Percentiles rank a stretch among this genome's conserved stretches.
Conservation (phyloP, 1,140 invertebrate genomes). For the Hydropsyche tenuis region DNA sequence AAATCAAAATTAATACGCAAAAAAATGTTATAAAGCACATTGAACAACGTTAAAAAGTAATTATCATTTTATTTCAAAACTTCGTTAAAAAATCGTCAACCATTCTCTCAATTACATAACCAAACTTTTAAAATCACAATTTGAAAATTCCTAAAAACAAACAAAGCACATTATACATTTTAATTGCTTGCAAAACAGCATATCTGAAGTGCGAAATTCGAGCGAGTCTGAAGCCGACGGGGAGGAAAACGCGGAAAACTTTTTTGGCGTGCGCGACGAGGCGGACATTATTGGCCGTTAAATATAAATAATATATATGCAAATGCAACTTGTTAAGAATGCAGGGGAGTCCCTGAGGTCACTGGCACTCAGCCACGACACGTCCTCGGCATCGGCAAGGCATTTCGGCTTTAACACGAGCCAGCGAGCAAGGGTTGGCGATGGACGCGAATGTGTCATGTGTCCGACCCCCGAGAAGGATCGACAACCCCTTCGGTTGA, state of each 20-base stretch:
- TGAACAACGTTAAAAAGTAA: no score
- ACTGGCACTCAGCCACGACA: constrained; percentile 27
- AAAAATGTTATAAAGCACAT: no score
- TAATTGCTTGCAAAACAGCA: no score
- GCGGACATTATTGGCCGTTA: constrained; percentile 38
- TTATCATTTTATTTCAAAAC: no score
- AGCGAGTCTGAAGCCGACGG: background rate
- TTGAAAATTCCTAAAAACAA: no score
- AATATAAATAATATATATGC: constrained; percentile 47
- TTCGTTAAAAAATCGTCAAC: no score
- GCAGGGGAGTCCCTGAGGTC: constrained; percentile 23
- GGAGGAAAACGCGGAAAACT: background rate
- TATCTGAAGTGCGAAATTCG: no score
- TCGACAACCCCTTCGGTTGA: background rate
- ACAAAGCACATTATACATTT: no score
- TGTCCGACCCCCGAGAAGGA: background rate
- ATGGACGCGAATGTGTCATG: constrained; percentile 6
- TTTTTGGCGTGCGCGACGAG: constrained; percentile 17
- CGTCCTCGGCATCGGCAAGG: background rate
- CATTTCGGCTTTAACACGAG: background rate
- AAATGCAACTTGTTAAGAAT: constrained; percentile 45
- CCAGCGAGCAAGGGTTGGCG: background rate
- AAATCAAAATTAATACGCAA: no score
- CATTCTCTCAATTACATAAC: no score
- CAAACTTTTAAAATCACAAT: no score